These are phyloP conservation scores for Ephestia elutella DNA, from an alignment of 1,140 invertebrate genomes.

Conservation along the genomic window DNA sequence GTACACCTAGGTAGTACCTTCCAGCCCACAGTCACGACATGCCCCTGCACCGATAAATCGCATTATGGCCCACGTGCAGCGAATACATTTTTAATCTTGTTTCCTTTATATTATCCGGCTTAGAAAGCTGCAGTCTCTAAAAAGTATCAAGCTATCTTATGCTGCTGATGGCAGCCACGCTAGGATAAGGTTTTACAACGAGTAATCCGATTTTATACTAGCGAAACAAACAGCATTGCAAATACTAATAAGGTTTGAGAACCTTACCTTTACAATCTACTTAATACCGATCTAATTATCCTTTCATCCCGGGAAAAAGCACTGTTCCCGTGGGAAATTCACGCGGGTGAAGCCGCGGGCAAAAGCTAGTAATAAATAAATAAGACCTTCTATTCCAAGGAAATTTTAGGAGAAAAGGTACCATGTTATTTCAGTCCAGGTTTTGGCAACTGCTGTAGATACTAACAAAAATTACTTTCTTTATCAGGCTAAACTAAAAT, in stretches of 20 bases:
- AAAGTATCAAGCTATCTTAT: conserved; percentile 12
- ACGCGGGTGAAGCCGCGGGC: too few relatives aligned
- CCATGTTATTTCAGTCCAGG: too few relatives aligned
- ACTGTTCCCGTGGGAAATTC: too few relatives aligned
- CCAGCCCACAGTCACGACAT: conserved; percentile 57
- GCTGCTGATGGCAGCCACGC: background rate
- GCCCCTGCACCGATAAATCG: conserved; percentile 65
- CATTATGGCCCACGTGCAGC: conserved; percentile 66
- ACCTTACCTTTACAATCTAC: background rate
- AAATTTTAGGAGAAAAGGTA: too few relatives aligned
- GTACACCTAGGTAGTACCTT: background rate
- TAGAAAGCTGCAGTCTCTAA: conserved; percentile 42
- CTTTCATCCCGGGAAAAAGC: too few relatives aligned
- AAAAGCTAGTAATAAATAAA: too few relatives aligned
- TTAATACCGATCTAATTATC: background rate
- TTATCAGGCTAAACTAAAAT: too few relatives aligned
- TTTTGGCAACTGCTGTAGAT: too few relatives aligned
- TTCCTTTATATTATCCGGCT: conserved; percentile 64
- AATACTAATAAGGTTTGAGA: background rate
- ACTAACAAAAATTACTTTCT: too few relatives aligned
- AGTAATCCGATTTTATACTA: background rate
- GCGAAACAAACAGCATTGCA: background rate
- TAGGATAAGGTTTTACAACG: background rate
- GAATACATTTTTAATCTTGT: conserved; percentile 73
- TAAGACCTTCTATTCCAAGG: too few relatives aligned